A percentile compares a stretch with the other conserved stretches of the same genome.
These are phyloP conservation scores for Micromys minutus DNA, from an alignment of 2,113 vertebrate species.

Conservation along the genomic window DNA sequence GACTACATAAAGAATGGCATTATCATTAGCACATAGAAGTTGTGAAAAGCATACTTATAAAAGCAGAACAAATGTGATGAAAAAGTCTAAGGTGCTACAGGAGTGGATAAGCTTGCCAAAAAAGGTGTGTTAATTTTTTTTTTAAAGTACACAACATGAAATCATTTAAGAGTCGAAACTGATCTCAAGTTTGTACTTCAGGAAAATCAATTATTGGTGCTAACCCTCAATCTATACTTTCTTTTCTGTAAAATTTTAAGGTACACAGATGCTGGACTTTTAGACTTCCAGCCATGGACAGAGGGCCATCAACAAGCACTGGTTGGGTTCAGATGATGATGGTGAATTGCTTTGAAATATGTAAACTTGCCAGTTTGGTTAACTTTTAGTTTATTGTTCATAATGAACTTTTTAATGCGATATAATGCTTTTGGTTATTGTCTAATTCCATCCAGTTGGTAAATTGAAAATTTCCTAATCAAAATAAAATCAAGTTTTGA, in stretches of 20 bases:
- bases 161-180: constrained; percentile 11
- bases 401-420: neutral
- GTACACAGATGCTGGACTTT: neutral
- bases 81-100: neutral
- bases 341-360: constrained; percentile 34
- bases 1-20: constrained; percentile 24
- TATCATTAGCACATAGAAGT: neutral
- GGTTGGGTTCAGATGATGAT: constrained; percentile 7
- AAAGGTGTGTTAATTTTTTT: neutral
- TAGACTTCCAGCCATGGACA: constrained; percentile 31
- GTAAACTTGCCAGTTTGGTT: constrained; percentile 2
- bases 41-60: neutral
- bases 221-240: neutral
- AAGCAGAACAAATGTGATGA: neutral
- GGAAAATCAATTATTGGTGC: constrained; percentile 19
- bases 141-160: neutral
- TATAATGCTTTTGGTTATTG: neutral
- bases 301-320: constrained; percentile 26
- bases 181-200: constrained; percentile 31
- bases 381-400: constrained; percentile 6
- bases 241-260: neutral
- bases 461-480: constrained; percentile 31
- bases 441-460: constrained; percentile 11
- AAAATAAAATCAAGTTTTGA: neutral
- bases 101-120: neutral